Evolutionary conservation across 2,797 vertebrate genomes (phyloP).

Genomic region (Selene dorsalis): DNA sequence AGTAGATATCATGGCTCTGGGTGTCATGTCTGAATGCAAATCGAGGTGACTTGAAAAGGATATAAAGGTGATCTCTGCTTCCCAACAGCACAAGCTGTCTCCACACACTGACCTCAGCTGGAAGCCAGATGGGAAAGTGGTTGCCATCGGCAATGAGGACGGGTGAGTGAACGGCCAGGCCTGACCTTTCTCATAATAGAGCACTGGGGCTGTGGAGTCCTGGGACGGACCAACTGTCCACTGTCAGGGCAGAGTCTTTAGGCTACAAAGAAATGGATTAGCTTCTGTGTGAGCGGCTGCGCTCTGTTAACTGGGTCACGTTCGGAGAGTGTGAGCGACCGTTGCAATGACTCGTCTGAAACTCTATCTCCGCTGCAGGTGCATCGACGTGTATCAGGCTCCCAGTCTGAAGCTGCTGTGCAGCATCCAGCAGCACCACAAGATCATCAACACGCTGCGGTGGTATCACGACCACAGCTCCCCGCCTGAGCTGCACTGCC

Average conservation of each 20-base stretch:
- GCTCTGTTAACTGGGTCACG: neutral
- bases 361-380: constrained; percentile 79
- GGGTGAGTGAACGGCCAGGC: constrained; percentile 85
- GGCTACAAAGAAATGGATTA: constrained; percentile 18
- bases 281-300: constrained; percentile 17
- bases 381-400: constrained; percentile 90
- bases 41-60: constrained; percentile 25
- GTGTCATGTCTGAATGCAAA: constrained; percentile 15
- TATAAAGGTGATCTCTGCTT: constrained; percentile 41
- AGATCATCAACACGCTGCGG: constrained; percentile 91
- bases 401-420: constrained; percentile 90
- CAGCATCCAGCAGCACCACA: constrained; percentile 96
- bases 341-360: neutral
- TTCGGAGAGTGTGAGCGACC: neutral
- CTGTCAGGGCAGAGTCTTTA: neutral
- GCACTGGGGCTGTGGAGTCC: constrained; percentile 17
- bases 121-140: constrained; percentile 92
- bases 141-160: constrained; percentile 97
- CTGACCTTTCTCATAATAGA: neutral
- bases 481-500: constrained; percentile 82
- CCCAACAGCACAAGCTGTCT: constrained; percentile 91
- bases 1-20: neutral
- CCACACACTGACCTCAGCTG: constrained; percentile 94
- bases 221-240: constrained; percentile 20
- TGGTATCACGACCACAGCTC: constrained; percentile 91